phyloP scores from a whole-genome alignment of 1,140 invertebrate species.

The Gonatopus flavifemur region DNA sequence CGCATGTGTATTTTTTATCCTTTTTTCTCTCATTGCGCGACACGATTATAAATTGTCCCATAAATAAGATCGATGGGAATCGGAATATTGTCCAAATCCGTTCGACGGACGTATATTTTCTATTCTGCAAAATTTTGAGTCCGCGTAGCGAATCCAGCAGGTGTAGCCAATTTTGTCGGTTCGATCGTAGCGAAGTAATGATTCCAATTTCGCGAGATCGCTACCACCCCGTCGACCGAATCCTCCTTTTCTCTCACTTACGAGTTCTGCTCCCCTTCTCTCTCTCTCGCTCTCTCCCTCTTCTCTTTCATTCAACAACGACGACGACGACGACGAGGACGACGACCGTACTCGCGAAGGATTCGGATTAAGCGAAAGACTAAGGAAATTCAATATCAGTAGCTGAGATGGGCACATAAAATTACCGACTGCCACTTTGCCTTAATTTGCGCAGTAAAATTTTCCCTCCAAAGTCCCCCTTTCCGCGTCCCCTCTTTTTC shows the following conservation, averaged over 20 bases:
- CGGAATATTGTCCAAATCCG: too few relatives aligned
- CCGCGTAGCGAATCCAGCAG: constrained; percentile 30
- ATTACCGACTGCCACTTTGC: constrained; percentile 58
- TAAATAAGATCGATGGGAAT: too few relatives aligned
- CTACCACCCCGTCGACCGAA: constrained; percentile 29
- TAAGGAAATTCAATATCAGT: constrained; percentile 60
- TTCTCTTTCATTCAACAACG: background rate
- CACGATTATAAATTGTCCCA: too few relatives aligned
- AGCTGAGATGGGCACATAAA: constrained; percentile 58
- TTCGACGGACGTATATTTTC: too few relatives aligned
- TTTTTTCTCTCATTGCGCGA: too few relatives aligned
- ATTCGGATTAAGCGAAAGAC: constrained; percentile 58
- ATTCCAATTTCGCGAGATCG: constrained; percentile 57
- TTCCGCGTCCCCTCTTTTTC: constrained; percentile 8
- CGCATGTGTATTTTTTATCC: too few relatives aligned
- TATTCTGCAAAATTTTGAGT: too few relatives aligned
- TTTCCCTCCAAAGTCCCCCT: constrained; percentile 14
- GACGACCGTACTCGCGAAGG: constrained; percentile 34
- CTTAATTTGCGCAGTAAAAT: constrained; percentile 59
- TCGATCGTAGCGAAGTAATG: constrained; percentile 55
- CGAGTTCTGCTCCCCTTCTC: background rate
- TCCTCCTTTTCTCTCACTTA: constrained; percentile 13
- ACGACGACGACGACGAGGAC: background rate
- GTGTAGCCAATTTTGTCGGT: constrained; percentile 27
- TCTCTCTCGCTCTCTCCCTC: constrained; percentile 15